Conservation (phyloP, 2,888 invertebrate species). For the Iphiclides podalirius region DNA sequence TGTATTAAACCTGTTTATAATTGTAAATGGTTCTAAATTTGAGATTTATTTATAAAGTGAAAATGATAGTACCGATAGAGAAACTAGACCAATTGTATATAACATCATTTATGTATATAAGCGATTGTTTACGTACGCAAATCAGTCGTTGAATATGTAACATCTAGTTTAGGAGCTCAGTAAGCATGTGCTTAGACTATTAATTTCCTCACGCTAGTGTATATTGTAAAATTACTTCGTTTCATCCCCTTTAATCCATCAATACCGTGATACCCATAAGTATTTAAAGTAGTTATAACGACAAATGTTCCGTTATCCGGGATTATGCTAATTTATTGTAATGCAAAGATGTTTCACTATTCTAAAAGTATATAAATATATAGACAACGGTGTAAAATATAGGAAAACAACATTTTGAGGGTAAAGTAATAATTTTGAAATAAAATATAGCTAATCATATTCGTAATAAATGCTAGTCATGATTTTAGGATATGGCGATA, state of each 20-base stretch:
- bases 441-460: background rate
- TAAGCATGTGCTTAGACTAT: conserved; percentile 76
- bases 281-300: conserved; percentile 17
- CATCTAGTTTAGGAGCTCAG: conserved; percentile 73
- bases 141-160: conserved; percentile 79
- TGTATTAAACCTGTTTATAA: no score
- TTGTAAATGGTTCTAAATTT: no score
- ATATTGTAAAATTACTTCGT: conserved; percentile 32
- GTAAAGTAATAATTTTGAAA: no score
- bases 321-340: conserved; percentile 5
- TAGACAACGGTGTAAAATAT: no score
- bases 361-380: background rate
- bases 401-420: no score
- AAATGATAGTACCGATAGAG: no score
- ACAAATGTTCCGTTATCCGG: conserved; percentile 9
- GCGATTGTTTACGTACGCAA: conserved; percentile 78
- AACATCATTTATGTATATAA: conserved; percentile 63
- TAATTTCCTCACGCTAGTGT: conserved; percentile 58
- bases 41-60: no score
- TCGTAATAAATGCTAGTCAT: no score
- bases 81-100: no score
- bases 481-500: no score
- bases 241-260: conserved; percentile 27
- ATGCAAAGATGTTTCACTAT: background rate
- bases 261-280: conserved; percentile 13